Base-by-base conservation (phyloP, 2,888 invertebrate genomes). In the Lottia gigantea region DNA sequence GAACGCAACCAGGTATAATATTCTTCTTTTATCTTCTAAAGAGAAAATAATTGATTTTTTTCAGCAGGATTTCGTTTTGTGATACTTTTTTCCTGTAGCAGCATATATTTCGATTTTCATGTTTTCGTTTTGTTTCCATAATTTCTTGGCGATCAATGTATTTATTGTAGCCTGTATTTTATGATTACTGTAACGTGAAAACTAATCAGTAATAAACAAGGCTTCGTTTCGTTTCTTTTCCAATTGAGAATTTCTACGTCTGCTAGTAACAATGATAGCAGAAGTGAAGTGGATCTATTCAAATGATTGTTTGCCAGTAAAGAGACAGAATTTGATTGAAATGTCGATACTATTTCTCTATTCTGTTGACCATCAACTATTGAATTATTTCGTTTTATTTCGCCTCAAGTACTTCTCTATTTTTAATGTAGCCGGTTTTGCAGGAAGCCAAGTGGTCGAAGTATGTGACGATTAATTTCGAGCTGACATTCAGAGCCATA, bases 361-460 rank as follows among this genome's bases (percentile, higher is more conserved):
- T 55, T 11, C 14, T 23, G 55, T 55, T 55, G 55, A 55, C 55
- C 55, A 55, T 40, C 55, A 23, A 55, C 19, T 55, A 55, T 55
- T 55, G 55, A 19, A 11, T 55, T 55, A 55, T 55, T 55, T 55
- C 55, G 23, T 55, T 55, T 55, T 55, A 55, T 55, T 55, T 55
- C 55, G 55, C 55, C 55, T 55, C 55, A 55, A 55, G 55, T 55
- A 55, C 55, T 23, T 55, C 55, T 55, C 19, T 40, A 40, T 55
- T 19, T 55, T 55, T 55, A 23, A 55, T 55, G 23, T 19, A 11
- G 23, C 55, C 23, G 19, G 55, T 55, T 19, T 23, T 55, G 19
- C 55, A 55, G 55, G 55, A 55, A 55, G 40, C 40, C 40, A 40
- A 40, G 40, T 40, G 40, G 40, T 40, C 40, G 40, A 40, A 40